These are phyloP conservation scores for Ashinkailepas kermadecensis DNA, from an alignment of 2,888 invertebrate species.

Conservation along the genomic window DNA sequence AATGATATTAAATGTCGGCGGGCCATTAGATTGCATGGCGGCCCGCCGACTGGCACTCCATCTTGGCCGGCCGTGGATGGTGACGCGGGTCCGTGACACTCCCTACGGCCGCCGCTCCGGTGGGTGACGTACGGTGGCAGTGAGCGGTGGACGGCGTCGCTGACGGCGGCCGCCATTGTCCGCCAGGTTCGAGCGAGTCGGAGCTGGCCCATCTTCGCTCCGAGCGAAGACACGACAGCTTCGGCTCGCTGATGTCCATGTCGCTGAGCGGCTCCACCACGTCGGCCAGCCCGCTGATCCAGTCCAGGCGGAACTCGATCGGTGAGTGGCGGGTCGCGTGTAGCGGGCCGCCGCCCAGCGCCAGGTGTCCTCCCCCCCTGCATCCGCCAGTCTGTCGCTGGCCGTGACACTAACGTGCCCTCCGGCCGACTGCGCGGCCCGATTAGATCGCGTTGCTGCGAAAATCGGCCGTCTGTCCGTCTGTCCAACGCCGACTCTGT, in stretches of 20 bases:
- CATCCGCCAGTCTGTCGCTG: not conserved
- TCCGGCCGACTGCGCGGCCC: not conserved
- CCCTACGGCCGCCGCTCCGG: too few relatives aligned
- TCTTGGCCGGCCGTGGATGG: too few relatives aligned
- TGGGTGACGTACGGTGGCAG: too few relatives aligned
- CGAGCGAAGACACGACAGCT: not conserved
- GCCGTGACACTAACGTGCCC: not conserved
- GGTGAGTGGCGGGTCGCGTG: not conserved
- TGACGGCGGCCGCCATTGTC: too few relatives aligned
- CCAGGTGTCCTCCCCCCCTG: not conserved
- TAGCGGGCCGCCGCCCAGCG: not conserved
- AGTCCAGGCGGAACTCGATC: not conserved
- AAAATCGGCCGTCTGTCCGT: too few relatives aligned
- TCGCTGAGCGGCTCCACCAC: constrained; percentile 6
- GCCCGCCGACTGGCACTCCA: too few relatives aligned
- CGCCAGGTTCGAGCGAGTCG: constrained; percentile 9
- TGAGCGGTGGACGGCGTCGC: too few relatives aligned
- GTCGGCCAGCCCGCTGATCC: constrained; percentile 1
- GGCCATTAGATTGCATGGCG: too few relatives aligned
- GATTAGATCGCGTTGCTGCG: not conserved
- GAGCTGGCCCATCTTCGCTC: constrained; percentile 12
- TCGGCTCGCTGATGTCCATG: constrained; percentile 20
- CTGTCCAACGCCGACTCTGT: too few relatives aligned
- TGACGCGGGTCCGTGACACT: too few relatives aligned
- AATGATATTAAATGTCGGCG: too few relatives aligned